Conservation (phyloP, 2,113 vertebrate genomes). For the Zosterops japonicus region DNA sequence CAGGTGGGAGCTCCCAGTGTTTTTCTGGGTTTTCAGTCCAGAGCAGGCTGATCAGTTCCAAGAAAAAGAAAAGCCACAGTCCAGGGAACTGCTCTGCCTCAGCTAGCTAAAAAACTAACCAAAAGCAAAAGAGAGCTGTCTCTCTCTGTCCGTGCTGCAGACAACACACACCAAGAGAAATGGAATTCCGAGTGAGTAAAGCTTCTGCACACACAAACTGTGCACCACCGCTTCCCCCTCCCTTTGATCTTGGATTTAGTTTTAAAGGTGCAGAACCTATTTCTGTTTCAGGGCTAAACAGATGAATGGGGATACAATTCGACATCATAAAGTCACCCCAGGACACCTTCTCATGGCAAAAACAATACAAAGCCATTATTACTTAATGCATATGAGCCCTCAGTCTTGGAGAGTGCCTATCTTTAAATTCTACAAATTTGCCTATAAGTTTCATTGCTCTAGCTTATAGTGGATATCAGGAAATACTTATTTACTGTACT, state of each 20-base stretch:
- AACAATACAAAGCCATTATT: neutral
- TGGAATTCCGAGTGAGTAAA: neutral
- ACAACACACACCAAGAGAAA: neutral
- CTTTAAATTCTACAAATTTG: neutral
- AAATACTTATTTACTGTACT: neutral
- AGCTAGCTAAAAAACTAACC: too few species aligned
- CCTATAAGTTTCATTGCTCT: neutral
- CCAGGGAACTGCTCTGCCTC: neutral
- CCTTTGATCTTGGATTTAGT: too few species aligned
- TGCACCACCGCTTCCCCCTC: accelerated
- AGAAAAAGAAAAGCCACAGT: neutral
- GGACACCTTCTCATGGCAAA: neutral
- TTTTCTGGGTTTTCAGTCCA: neutral
- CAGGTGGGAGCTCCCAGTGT: neutral
- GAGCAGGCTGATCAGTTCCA: neutral
- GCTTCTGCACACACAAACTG: neutral
- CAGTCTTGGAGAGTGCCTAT: neutral
- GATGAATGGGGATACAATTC: neutral
- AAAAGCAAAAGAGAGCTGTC: neutral
- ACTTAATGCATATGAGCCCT: neutral
- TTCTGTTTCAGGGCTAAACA: neutral
- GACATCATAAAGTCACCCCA: neutral
- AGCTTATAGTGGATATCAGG: neutral
- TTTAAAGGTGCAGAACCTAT: neutral
- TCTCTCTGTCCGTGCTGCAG: too few species aligned